Conservation (phyloP, 2,113 vertebrate species). For the Thalassoma bifasciatum region DNA sequence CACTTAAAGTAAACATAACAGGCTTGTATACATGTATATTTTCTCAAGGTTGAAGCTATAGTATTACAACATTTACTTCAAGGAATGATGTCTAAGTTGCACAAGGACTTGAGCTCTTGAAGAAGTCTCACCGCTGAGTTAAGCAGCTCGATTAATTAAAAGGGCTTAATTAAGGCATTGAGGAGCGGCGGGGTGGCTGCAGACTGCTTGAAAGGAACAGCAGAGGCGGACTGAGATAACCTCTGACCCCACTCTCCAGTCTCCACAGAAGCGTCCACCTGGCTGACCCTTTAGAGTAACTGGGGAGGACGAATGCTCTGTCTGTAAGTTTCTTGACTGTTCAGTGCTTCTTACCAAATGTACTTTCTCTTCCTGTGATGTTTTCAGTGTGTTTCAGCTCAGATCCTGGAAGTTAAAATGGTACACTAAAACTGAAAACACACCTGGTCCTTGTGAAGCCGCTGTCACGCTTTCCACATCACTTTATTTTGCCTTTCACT, state of each 20-base stretch:
- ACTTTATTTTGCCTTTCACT: constrained; percentile 27
- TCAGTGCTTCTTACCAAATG: constrained; percentile 9
- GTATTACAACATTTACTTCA: constrained; percentile 10
- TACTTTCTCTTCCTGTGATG: constrained; percentile 16
- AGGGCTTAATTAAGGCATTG: constrained; percentile 74
- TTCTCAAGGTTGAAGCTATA: constrained; percentile 16
- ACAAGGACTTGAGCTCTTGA: constrained; percentile 47
- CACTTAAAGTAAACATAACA: no score
- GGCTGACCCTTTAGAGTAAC: constrained; percentile 34
- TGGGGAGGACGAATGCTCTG: constrained; percentile 21
- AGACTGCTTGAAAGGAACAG: constrained; percentile 51
- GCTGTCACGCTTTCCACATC: constrained; percentile 24
- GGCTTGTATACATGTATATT: no score
- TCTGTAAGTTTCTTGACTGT: constrained; percentile 48
- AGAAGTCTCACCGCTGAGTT: constrained; percentile 64
- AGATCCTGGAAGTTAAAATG: not conserved
- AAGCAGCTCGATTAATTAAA: constrained; percentile 76
- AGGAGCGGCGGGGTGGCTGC: constrained; percentile 39
- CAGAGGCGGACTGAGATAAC: constrained; percentile 66
- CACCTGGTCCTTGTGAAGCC: constrained; percentile 40
- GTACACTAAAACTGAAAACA: constrained; percentile 20
- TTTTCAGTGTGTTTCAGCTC: not conserved
- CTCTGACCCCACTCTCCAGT: constrained; percentile 54
- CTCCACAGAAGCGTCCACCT: constrained; percentile 37
- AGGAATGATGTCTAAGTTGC: constrained; percentile 20